Conservation (phyloP, 2,888 invertebrate species). For the Thymelicus sylvestris region DNA sequence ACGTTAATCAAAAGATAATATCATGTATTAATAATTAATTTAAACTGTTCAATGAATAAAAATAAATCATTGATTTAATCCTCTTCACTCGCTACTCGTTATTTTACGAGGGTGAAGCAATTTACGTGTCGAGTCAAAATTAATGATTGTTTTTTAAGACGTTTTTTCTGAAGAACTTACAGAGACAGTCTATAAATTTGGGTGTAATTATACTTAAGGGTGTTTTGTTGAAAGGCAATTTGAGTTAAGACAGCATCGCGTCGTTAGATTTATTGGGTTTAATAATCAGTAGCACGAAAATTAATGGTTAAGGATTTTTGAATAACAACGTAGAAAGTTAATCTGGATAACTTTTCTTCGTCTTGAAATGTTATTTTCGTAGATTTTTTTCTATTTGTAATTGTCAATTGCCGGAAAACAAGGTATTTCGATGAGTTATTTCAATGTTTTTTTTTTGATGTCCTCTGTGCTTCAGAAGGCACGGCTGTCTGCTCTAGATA, state of each 20-base stretch:
- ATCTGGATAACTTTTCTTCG: background rate
- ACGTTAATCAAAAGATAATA: no score
- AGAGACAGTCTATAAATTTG: constrained; percentile 75
- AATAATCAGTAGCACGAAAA: constrained; percentile 22
- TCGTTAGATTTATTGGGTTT: constrained; percentile 66
- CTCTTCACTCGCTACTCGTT: constrained; percentile 7
- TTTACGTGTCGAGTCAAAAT: constrained; percentile 65
- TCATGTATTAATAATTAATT: no score
- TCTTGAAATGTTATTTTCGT: no score
- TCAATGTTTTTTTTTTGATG: no score
- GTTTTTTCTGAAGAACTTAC: constrained; percentile 46
- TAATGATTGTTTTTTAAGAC: constrained; percentile 63
- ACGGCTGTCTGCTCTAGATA: no score
- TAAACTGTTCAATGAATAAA: no score
- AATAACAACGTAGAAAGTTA: background rate
- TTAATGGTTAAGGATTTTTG: constrained; percentile 27
- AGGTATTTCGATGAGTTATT: no score
- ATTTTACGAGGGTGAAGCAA: constrained; percentile 40
- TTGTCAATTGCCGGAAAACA: no score
- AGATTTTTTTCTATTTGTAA: no score
- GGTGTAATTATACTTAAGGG: constrained; percentile 73
- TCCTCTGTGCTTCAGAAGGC: no score
- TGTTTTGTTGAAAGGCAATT: constrained; percentile 80
- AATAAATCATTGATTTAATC: background rate
- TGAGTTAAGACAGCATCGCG: constrained; percentile 61